Percentiles rank a stretch among this genome's conserved stretches.
phyloP scores from a whole-genome alignment of 2,888 invertebrate genomes.

The Pristionchus arcanus region DNA sequence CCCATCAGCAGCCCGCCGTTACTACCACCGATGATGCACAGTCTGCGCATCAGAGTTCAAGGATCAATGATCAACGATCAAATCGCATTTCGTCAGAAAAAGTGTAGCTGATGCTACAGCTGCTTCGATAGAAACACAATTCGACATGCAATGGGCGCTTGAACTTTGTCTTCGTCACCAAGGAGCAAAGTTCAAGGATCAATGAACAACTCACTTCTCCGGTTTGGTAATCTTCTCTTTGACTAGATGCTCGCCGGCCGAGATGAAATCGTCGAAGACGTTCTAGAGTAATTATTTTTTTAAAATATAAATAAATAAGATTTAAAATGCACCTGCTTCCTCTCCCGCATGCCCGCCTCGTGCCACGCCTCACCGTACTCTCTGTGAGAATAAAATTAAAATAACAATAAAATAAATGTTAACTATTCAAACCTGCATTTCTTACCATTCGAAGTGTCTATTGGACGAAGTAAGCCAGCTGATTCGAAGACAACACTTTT shows the following conservation, averaged over 20 bases:
- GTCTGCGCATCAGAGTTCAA: slow-evolving; percentile 75
- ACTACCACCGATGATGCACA: slow-evolving; percentile 94
- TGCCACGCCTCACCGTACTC: slow-evolving; percentile 98
- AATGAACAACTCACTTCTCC: neutral
- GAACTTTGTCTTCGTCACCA: too few relatives aligned
- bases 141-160: too few relatives aligned
- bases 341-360: slow-evolving; percentile 90
- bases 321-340: slow-evolving; percentile 83
- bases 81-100: neutral
- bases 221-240: slow-evolving; percentile 86
- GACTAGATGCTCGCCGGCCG: slow-evolving; percentile 92
- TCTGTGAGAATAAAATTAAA: slow-evolving; percentile 81
- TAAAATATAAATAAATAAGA: neutral
- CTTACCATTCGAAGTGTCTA: too few relatives aligned
- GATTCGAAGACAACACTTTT: too few relatives aligned
- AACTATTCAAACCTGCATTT: too few relatives aligned
- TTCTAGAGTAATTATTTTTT: slow-evolving; percentile 85
- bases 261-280: slow-evolving; percentile 96
- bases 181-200: too few relatives aligned
- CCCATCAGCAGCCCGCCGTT: slow-evolving; percentile 97
- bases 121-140: too few relatives aligned
- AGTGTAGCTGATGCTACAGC: too few relatives aligned
- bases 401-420: too few relatives aligned
- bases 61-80: neutral
- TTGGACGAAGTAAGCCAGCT: too few relatives aligned